Evolutionary conservation across 1,140 invertebrate genomes (phyloP).

Genomic region (Radopholus similis): DNA sequence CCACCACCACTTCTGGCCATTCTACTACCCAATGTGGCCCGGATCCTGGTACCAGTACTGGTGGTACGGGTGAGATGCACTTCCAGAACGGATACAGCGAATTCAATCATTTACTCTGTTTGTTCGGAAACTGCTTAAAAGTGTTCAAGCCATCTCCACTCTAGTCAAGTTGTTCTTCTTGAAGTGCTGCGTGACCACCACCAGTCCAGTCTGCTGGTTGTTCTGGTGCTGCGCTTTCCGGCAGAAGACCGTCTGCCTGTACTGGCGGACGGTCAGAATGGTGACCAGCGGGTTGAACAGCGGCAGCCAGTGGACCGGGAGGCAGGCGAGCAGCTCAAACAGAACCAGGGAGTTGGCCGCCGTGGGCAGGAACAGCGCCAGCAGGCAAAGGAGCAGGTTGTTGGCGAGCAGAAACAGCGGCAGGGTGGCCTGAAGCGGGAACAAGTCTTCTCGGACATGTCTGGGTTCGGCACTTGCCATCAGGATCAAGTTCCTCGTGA

Average conservation of each 20-base stretch:
- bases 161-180: no score
- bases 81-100: no score
- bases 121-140: no score
- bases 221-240: no score
- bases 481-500: not conserved
- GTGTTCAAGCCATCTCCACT: no score
- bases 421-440: not conserved
- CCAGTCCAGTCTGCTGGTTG: no score
- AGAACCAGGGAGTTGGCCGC: not conserved
- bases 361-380: not conserved
- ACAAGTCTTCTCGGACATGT: not conserved
- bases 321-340: not conserved
- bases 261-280: conserved; percentile 3
- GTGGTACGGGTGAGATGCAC: no score
- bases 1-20: no score
- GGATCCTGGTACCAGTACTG: no score
- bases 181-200: no score
- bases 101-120: no score
- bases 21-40: no score
- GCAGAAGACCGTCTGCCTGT: not conserved
- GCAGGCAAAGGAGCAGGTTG: not conserved
- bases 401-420: not conserved
- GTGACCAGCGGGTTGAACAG: conserved; percentile 2
- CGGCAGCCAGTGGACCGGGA: conserved; percentile 3
- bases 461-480: not conserved